Percentiles rank a stretch among this genome's conserved stretches.
phyloP scores from a whole-genome alignment of 2,888 invertebrate genomes.

The Drosophila nr. perissopoda region DNA sequence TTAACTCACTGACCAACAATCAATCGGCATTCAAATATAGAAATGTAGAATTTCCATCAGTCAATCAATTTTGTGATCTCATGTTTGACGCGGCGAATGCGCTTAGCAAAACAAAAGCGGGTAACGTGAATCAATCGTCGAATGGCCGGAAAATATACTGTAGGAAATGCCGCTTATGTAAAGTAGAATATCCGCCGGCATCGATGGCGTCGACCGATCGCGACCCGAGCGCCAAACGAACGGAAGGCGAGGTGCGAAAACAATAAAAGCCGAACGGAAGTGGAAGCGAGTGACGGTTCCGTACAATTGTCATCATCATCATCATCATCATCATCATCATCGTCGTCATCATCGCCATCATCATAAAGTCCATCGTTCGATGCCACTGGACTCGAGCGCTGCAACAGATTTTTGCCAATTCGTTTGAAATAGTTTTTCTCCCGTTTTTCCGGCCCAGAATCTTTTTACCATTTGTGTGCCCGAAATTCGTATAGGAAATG shows the following conservation, averaged over 20 bases:
- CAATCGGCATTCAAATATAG: not conserved
- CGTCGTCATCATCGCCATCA: constrained; percentile 5
- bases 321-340: constrained; percentile 1
- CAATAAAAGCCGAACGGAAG: constrained; percentile 69
- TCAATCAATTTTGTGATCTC: constrained; percentile 30
- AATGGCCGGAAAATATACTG: constrained; percentile 66
- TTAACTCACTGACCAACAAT: constrained; percentile 5
- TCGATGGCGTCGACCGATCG: constrained; percentile 34
- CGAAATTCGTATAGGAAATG: constrained; percentile 73
- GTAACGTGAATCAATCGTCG: constrained; percentile 48
- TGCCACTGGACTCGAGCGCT: constrained; percentile 48
- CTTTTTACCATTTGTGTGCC: constrained; percentile 15
- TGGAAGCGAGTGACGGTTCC: constrained; percentile 59
- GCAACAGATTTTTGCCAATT: constrained; percentile 71
- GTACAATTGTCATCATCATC: constrained; percentile 41
- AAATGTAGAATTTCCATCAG: constrained; percentile 6
- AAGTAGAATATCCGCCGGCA: constrained; percentile 82
- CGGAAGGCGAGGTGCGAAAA: constrained; percentile 69
- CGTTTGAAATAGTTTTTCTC: constrained; percentile 47
- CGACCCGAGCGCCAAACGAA: constrained; percentile 31
- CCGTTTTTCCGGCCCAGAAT: constrained; percentile 53
- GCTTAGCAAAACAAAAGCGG: constrained; percentile 60
- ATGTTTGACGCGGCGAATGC: constrained; percentile 36
- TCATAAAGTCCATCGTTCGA: not conserved
- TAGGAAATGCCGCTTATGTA: constrained; percentile 80